These are phyloP conservation scores for Hyposmocoma kahamanoa DNA, from an alignment of 1,140 invertebrate species.

Conservation along the genomic window DNA sequence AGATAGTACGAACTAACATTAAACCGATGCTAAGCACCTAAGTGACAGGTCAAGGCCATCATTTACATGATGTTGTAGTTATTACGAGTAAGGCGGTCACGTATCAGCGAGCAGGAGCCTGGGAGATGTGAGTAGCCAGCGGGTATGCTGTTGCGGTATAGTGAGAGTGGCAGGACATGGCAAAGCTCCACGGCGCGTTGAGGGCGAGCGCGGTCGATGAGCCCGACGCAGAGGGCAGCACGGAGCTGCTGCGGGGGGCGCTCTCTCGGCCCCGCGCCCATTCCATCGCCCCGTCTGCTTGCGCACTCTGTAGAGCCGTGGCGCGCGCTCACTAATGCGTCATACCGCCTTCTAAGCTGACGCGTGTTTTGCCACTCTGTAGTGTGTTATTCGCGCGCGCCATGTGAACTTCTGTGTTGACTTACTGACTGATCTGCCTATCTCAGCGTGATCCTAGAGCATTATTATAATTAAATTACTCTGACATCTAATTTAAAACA, in stretches of 20 bases:
- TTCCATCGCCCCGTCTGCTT: conserved; percentile 40
- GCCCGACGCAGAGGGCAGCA: conserved; percentile 65
- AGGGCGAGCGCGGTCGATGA: conserved; percentile 67
- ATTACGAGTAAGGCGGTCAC: too few species aligned
- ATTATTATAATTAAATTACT: conserved; percentile 16
- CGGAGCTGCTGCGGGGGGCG: conserved; percentile 40
- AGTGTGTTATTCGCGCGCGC: conserved; percentile 48
- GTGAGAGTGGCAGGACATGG: conserved; percentile 26
- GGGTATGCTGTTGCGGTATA: conserved; percentile 38
- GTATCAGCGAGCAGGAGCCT: too few species aligned
- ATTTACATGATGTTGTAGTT: too few species aligned
- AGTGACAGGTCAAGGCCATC: too few species aligned
- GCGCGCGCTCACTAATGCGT: conserved; percentile 71
- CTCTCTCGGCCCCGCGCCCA: conserved; percentile 27
- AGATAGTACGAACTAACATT: too few species aligned
- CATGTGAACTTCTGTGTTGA: conserved; percentile 66
- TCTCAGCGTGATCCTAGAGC: conserved; percentile 8
- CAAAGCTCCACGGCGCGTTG: conserved; percentile 34
- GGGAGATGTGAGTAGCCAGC: background rate
- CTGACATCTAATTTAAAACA: conserved; percentile 31
- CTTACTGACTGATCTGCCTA: conserved; percentile 21
- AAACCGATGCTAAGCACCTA: too few species aligned
- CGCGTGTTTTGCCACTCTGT: conserved; percentile 32
- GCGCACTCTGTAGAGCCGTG: conserved; percentile 54
- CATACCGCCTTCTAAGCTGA: conserved; percentile 52